A percentile compares a stretch with the other conserved stretches of the same genome.
Conservation (phyloP, 2,888 invertebrate species). For the Microdon myrmicae region DNA sequence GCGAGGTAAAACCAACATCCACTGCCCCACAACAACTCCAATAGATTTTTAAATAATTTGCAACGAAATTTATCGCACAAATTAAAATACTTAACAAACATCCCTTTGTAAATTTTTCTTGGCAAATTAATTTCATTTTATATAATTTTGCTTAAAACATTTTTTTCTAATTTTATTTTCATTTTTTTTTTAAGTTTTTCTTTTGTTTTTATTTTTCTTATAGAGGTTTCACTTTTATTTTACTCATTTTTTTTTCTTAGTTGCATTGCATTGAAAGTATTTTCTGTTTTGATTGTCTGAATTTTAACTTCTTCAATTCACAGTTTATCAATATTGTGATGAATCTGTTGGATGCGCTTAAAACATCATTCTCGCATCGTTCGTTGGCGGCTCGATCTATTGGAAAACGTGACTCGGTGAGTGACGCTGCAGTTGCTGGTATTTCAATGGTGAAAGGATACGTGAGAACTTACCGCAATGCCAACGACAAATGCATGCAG, state of each 20-base stretch:
- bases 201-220: constrained; percentile 11
- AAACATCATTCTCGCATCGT: constrained; percentile 92
- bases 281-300: not conserved
- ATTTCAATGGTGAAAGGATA: constrained; percentile 91
- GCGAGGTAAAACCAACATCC: constrained; percentile 83
- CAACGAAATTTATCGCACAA: constrained; percentile 41
- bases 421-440: constrained; percentile 88
- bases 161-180: too few relatives aligned
- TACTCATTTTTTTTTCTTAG: not conserved
- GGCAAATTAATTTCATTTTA: too few relatives aligned
- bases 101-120: constrained; percentile 45
- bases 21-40: constrained; percentile 32
- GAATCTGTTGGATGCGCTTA: constrained; percentile 89
- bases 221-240: constrained; percentile 12
- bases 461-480: constrained; percentile 80
- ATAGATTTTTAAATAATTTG: constrained; percentile 26
- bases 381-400: constrained; percentile 85
- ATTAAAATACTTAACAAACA: constrained; percentile 29
- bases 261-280: not conserved
- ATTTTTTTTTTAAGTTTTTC: constrained; percentile 5
- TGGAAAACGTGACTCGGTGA: constrained; percentile 88
- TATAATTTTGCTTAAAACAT: too few relatives aligned
- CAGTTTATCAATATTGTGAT: constrained; percentile 94
- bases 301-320: constrained; percentile 56
- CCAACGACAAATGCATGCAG: constrained; percentile 85